Evolutionary conservation across 2,888 invertebrate genomes (phyloP).

Genomic region (Synergus umbraculus): DNA sequence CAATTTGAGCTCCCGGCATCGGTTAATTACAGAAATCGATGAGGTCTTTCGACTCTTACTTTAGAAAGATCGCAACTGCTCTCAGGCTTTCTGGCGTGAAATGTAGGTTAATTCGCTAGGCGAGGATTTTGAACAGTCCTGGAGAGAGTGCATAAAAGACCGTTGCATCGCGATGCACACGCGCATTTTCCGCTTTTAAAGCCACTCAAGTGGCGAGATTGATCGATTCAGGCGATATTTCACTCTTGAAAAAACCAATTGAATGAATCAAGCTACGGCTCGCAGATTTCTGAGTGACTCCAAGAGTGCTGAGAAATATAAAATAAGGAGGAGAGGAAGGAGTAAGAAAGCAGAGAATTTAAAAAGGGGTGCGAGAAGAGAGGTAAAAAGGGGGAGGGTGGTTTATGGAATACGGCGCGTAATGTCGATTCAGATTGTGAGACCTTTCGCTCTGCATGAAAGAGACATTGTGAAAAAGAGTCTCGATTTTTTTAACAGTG

Average conservation of each 20-base stretch:
- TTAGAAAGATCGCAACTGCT: slow-evolving; percentile 25
- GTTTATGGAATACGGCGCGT: not conserved
- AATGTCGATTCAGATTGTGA: not conserved
- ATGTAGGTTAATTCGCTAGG: slow-evolving; percentile 37
- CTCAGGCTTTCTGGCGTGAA: slow-evolving; percentile 9
- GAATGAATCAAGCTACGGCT: slow-evolving; percentile 45
- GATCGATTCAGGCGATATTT: slow-evolving; percentile 49
- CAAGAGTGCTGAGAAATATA: slow-evolving; percentile 18
- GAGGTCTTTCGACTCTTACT: not conserved
- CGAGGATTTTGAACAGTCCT: slow-evolving; percentile 19
- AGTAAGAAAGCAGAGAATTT: slow-evolving; percentile 34
- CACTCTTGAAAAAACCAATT: slow-evolving; percentile 51
- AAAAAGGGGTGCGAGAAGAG: slow-evolving; percentile 20
- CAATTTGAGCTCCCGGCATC: too few species aligned
- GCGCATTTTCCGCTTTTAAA: slow-evolving; percentile 48
- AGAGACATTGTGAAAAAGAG: not conserved
- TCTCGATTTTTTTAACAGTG: not conserved
- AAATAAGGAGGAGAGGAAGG: slow-evolving; percentile 12
- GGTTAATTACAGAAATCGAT: too few species aligned
- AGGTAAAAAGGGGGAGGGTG: not conserved
- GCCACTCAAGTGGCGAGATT: slow-evolving; percentile 45
- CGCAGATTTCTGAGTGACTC: slow-evolving; percentile 35
- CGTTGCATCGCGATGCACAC: slow-evolving; percentile 43
- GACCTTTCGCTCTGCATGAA: not conserved
- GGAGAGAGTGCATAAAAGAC: slow-evolving; percentile 23